Percentiles rank a stretch among this genome's conserved stretches.
These are phyloP conservation scores for Xiphophorus hellerii DNA, from an alignment of 2,113 vertebrate genomes.

Conservation along the genomic window DNA sequence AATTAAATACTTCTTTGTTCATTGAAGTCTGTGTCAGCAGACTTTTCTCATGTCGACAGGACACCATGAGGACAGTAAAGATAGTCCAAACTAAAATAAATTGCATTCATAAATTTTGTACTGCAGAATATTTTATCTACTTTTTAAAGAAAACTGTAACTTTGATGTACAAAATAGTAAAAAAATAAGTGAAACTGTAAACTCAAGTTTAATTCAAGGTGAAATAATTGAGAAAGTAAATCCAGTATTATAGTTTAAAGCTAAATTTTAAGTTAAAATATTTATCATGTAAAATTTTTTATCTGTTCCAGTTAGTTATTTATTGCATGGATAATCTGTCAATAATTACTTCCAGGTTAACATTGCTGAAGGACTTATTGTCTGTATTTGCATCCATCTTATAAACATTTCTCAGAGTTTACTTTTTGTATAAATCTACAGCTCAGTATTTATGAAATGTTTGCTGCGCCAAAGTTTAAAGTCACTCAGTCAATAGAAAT, in stretches of 20 bases:
- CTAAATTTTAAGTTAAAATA: too few species aligned
- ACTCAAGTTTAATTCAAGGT: neutral
- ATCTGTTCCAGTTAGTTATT: neutral
- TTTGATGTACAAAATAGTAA: too few species aligned
- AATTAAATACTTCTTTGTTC: too few species aligned
- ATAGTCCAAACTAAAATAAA: too few species aligned
- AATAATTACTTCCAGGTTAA: neutral
- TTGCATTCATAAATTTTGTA: too few species aligned
- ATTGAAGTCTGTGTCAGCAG: too few species aligned
- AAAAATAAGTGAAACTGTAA: too few species aligned
- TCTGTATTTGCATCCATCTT: neutral
- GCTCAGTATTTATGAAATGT: too few species aligned
- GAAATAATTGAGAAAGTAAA: neutral
- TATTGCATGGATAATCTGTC: neutral
- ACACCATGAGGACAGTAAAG: too few species aligned
- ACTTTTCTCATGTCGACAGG: too few species aligned
- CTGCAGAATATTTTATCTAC: too few species aligned
- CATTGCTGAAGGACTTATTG: neutral
- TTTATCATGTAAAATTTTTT: neutral
- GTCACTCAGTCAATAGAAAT: neutral
- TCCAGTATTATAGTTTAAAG: neutral
- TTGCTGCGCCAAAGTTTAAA: neutral
- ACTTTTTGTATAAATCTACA: neutral
- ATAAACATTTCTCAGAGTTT: neutral
- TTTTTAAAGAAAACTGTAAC: too few species aligned